Percentiles rank a stretch among this genome's conserved stretches.
Evolutionary conservation across 1,140 invertebrate genomes (phyloP).

Genomic region (Gryon sp.): DNA sequence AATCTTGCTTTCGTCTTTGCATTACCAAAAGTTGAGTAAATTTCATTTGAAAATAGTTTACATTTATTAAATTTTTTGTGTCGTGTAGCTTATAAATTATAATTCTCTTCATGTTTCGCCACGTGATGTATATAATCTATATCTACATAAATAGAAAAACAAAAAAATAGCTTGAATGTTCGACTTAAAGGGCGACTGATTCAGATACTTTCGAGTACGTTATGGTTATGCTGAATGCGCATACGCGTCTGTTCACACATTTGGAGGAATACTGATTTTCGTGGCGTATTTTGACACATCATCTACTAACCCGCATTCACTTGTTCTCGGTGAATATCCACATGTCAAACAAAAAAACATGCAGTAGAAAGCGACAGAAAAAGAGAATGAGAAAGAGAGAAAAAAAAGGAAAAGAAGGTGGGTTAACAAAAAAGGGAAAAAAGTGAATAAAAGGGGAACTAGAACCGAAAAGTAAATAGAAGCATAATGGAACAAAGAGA

Average conservation of each 20-base stretch:
- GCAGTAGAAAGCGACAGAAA: slow-evolving; percentile 38
- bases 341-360: slow-evolving; percentile 41
- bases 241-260: slow-evolving; percentile 46
- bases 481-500: slow-evolving; percentile 41
- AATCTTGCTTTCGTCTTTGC: too few relatives aligned
- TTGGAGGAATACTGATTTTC: slow-evolving; percentile 53
- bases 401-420: slow-evolving; percentile 31
- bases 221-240: slow-evolving; percentile 9
- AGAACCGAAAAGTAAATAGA: slow-evolving; percentile 24
- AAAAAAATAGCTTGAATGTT: too few relatives aligned
- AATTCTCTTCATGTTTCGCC: too few relatives aligned
- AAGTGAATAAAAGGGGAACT: slow-evolving; percentile 1
- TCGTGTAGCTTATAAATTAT: too few relatives aligned
- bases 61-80: too few relatives aligned
- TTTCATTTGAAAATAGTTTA: too few relatives aligned
- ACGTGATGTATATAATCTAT: too few relatives aligned
- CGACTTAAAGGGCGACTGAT: slow-evolving; percentile 34
- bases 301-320: slow-evolving; percentile 56
- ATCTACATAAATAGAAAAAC: too few relatives aligned
- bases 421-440: slow-evolving; percentile 10
- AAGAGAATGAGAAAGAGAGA: slow-evolving; percentile 20
- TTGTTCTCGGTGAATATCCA: slow-evolving; percentile 57
- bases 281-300: slow-evolving; percentile 59
- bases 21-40: too few relatives aligned
- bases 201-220: slow-evolving; percentile 16